Base-by-base conservation (phyloP, 2,797 vertebrate genomes). In the Fundulus diaphanus region DNA sequence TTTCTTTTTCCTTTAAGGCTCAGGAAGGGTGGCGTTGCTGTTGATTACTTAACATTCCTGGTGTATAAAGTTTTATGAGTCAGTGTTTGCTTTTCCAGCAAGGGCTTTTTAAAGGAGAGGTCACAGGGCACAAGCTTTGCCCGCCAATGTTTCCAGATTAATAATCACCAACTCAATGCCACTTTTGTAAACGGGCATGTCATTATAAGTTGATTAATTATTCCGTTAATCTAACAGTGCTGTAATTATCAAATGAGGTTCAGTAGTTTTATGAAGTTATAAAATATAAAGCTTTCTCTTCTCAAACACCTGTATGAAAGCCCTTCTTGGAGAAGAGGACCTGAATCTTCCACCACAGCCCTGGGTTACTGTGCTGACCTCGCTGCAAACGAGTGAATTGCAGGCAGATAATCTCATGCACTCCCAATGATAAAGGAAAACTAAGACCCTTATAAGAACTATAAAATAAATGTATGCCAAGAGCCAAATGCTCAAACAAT, bases 61-160 rank as follows among this genome's bases (percentile, higher is more conserved):
- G 82, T 80, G 80, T 74, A 68, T 66, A 76, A 87, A 74, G 68
- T 70, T 82, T 83, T 77, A 83, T 87, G 88, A 92, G 81, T 87
- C 85, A 88, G 59, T 76, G 1, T 87, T 89, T 84, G 80, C 79
- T 76, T 91, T 82, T 85, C 73, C 61, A 79, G 63, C 52, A 2
- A 0, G 0, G 67, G 29, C 46, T 72, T 80, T 66, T 72, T 37
- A 61, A 48, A 70, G 44, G 27, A 68, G 75, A 82, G 48, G 57
- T 5, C 74, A 24, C 61, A 20, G 4, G 18, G 66, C 2, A 12
- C 2, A 29, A 44, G 0, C 27, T 63, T 71, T 72, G 22, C 29
- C 15, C 12, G 16, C 15, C 37, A 66, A n/a, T 13, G 24, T 24
- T 65, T 65, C 24, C 37, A 65, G 12, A 65, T 40, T n/a, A 66